Base-by-base conservation (phyloP, 2,888 invertebrate genomes). In the Allygus modestus region DNA sequence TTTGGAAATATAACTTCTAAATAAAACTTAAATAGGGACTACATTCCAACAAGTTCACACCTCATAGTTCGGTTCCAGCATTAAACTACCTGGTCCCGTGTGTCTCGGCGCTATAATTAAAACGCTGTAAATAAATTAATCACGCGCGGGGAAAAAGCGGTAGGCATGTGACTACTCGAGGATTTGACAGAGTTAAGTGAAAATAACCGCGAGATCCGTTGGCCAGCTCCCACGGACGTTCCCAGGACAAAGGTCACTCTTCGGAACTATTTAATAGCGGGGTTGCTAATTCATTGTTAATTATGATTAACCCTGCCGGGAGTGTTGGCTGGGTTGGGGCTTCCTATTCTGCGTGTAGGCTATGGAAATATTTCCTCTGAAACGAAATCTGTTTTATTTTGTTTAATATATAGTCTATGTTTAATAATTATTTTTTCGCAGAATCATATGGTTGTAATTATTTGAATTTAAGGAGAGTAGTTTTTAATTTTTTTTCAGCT, bases 221-320 rank as follows among this genome's bases (percentile, higher is more conserved):
- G 23, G 20, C 5, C 12, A 2, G 33, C 37, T 69, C 73, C 20
- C 73, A 73, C 73, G 73, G 17, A 15, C 7, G n/a, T n/a, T 33
- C 69, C 15, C 65, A 65, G 65, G 69, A 37, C 73, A 73, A 73
- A 73, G 73, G 73, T 73, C 43, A 73, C 20, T 37, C 73, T 73
- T 73, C 20, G 73, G 73, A 73, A 73, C 41, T 73, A 73, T 73
- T 73, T 73, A 73, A 73, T 73, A 23, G 43, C 0, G 73, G 73
- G 73, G 5, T 43, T 41, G 37, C 73, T 73, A 73, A 73, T 73
- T 73, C 73, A 73, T 73, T 41, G 43, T 73, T 73, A 73, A 73
- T 73, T 73, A 73, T 73, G 73, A 37, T 73, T 37, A 73, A 20
- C 73, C 23, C 33, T 15, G 17, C 31, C 20, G 0, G 54, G 1